Evolutionary conservation across 2,113 vertebrate genomes (phyloP), one percentile per base, ranked within the genome.

Genomic region (Stigmatopora nigra): DNA sequence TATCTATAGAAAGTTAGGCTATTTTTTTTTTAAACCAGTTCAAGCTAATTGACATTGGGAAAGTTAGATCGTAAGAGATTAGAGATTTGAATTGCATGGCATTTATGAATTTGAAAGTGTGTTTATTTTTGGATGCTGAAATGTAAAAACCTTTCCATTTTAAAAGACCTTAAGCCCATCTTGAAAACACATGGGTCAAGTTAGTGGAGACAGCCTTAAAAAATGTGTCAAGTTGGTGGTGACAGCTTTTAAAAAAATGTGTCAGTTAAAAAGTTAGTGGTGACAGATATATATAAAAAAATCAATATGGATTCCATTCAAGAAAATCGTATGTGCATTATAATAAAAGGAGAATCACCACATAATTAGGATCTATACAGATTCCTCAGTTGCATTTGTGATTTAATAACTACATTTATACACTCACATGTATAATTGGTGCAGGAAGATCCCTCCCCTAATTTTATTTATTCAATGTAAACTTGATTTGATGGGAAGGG

Each of bases 201-300:
- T 79, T 72, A 78, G 73, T 79, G 82, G 84, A 31, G 25, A 31
- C 25, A 31, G 25, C 25, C 25, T 31, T 31, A 31, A 31, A 31
- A 31, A 31, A 31, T 31, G 25, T 31, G 25, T 31, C 25, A 31
- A 31, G 25, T 31, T 31, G 25, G 25, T 31, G 25, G 25, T 31
- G 25, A 31, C 25, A 31, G 25, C 25, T 31, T 31, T 31, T n/a
- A n/a, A 31, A 31, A 31, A 31, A 31, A 31, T 31, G 25, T 31
- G 25, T 31, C 25, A 31, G n/a, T n/a, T n/a, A n/a, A n/a, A n/a
- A n/a, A 31, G 25, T 31, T 31, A 31, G 3, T 78, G 78, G 78
- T 73, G 46, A 60, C 76, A 86, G 82, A 76, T 78, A 81, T 88
- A 89, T 85, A 82, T 87, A 88, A 89, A 86, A 82, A 87, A 88